Conservation (phyloP, 2,797 vertebrate species). For the Danio kyathit region DNA sequence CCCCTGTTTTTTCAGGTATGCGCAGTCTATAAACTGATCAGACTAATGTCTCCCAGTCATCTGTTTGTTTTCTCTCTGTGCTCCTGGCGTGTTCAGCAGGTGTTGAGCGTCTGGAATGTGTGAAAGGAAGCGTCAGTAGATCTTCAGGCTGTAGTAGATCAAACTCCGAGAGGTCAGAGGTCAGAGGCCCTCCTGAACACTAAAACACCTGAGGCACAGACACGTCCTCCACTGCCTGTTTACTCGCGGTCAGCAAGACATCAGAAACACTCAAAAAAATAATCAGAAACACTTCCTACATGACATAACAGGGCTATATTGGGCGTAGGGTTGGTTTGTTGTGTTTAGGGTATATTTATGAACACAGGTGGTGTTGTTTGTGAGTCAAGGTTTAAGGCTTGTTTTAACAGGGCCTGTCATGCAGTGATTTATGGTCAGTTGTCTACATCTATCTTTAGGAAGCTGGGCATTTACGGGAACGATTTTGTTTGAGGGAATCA, state of each 20-base stretch:
- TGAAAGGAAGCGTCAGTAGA: conserved; percentile 44
- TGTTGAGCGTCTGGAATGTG: conserved; percentile 55
- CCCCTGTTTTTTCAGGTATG: too few species aligned
- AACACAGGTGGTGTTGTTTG: conserved; percentile 10
- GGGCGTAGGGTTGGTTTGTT: neutral
- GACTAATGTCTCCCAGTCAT: conserved; percentile 17
- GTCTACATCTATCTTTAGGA: conserved; percentile 57
- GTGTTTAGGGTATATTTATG: conserved; percentile 23
- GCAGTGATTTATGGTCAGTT: conserved; percentile 50
- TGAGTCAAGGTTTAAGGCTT: conserved; percentile 16
- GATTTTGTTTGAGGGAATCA: conserved; percentile 20
- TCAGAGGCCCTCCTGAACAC: conserved; percentile 38
- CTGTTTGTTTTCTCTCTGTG: conserved; percentile 22
- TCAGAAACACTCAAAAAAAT: neutral
- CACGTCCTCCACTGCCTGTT: conserved; percentile 1
- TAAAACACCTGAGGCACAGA: conserved; percentile 54
- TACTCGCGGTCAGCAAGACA: conserved; percentile 16
- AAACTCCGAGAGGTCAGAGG: conserved; percentile 36
- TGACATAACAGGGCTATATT: conserved; percentile 10
- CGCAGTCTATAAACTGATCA: too few species aligned
- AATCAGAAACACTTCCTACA: conserved; percentile 23
- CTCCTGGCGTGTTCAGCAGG: conserved; percentile 37
- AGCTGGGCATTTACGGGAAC: conserved; percentile 41
- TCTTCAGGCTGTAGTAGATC: conserved; percentile 46
- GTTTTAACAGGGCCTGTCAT: conserved; percentile 43